Base-by-base conservation (phyloP, 2,797 vertebrate species). In the Siniperca undulata region DNA sequence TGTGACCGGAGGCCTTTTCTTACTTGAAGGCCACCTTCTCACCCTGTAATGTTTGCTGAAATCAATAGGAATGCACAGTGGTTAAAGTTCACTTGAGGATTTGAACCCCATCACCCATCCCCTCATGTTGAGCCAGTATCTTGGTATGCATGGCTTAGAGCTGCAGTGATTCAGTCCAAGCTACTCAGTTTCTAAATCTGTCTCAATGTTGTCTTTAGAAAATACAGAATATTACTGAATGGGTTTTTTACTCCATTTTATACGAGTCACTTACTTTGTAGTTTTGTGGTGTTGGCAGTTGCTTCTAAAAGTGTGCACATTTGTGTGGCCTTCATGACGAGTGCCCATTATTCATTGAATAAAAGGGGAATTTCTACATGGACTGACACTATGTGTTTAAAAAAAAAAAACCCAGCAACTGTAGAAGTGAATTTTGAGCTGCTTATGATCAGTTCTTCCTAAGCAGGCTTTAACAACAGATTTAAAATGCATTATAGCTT, bases 11-110 rank as follows among this genome's bases (percentile, higher is more conserved):
- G 76, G 74, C 60, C 53, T 80, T 73, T 80, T 66, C 50, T 79
- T 78, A 69, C 82, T 89, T 85, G 86, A 93, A 88, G 82, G 76
- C 82, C 81, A 86, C 85, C 80, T 86, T 86, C 85, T 88, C 83
- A 92, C 92, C 82, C 94, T 74, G 84, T 83, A 74, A 70, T 89
- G 89, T 94, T 93, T 88, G 85, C 86, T 82, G 56, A 86, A 90
- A 93, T 95, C 91, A 90, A 88, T 86, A 82, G 89, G 93, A 95
- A 94, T 93, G 92, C 86, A 65, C 77, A 42, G 58, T 73, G 89
- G 91, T 87, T 92, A 94, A 93, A 93, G 94, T 95, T 95, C 92
- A 93, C 85, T 8, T 56, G 69, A 92, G 88, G 93, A 89, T 93
- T 90, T 94, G 86, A 87, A 88, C 81, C 75, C 79, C 14, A 34